Conservation (phyloP, 2,888 invertebrate genomes). For the Latrodectus elegans region DNA sequence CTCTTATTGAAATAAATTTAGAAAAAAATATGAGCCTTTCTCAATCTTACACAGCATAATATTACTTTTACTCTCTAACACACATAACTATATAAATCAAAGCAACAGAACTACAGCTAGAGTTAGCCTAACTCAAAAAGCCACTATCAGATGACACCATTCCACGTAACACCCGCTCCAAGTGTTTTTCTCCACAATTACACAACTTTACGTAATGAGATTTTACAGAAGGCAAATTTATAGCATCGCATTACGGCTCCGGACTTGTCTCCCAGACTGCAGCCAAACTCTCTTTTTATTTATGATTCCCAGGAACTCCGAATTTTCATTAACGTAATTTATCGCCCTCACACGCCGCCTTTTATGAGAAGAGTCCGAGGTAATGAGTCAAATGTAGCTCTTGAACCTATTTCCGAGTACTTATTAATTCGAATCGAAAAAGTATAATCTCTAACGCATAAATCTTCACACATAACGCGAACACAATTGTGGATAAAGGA, state of each 20-base stretch:
- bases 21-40: too few species aligned
- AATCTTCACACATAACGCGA: too few species aligned
- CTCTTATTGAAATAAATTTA: too few species aligned
- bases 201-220: conserved; percentile 31
- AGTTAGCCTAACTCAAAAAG: neutral
- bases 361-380: neutral
- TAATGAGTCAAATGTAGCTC: too few species aligned
- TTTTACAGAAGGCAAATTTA: conserved; percentile 35
- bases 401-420: too few species aligned
- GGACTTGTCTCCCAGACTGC: neutral
- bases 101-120: neutral
- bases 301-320: conserved; percentile 20
- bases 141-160: conserved; percentile 5
- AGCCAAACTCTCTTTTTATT: conserved; percentile 19
- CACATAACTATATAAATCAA: neutral
- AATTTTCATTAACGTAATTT: conserved; percentile 50
- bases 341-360: neutral
- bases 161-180: neutral
- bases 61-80: neutral
- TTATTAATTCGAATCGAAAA: too few species aligned
- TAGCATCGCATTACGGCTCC: conserved; percentile 19
- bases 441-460: too few species aligned
- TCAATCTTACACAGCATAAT: too few species aligned
- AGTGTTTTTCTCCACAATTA: conserved; percentile 15
- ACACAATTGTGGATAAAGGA: too few species aligned